Base-by-base conservation (phyloP, 2,113 vertebrate genomes). In the Chelonoidis abingdonii region DNA sequence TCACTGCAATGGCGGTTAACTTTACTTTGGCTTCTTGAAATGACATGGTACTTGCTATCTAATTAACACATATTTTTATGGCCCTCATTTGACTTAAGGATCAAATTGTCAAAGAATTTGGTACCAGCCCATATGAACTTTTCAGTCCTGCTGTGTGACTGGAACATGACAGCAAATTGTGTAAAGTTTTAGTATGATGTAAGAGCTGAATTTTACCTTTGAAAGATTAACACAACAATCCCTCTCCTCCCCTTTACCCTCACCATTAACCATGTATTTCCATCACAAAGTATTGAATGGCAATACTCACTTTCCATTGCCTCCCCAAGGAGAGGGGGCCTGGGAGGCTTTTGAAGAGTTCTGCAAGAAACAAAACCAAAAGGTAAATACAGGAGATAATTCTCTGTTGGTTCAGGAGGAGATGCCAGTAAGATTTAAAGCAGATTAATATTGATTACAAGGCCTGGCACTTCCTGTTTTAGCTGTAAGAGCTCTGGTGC, bases 241-340 rank as follows among this genome's bases (percentile, higher is more conserved):
- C 92, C 49, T 89, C 53, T 29, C 21, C 53, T 54, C 14, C 53
- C 8, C 8, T 8, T 27, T 25, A 14, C 59, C 29, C 13, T 41
- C 27, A n/a, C 41, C 59, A 38, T 79, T 94, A 94, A 92, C 91
- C 29, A 76, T 52, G 94, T 49, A 93, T 81, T 97, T 98, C 94
- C 91, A 93, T 85, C 75, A 96, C n/a, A 97, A 98, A 98, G 16
- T 41, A 96, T 94, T 94, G 83, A 85, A 69, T 86, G 90, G 96
- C 84, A 97, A 95, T 98, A 99, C 99, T 99, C 98, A 99, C 99
- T 99, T 99, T 98, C 99, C 99, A 97, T 99, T 99, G 97, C 98
- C 98, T 93, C 99, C 99, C 99, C 99, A 99, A 59, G 99, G 99
- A 96, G 99, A 99, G 53, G 99, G 99, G 83, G 99, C 99, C 98